Base-by-base conservation (phyloP, 1,140 invertebrate species). In the Holotrichia oblita region DNA sequence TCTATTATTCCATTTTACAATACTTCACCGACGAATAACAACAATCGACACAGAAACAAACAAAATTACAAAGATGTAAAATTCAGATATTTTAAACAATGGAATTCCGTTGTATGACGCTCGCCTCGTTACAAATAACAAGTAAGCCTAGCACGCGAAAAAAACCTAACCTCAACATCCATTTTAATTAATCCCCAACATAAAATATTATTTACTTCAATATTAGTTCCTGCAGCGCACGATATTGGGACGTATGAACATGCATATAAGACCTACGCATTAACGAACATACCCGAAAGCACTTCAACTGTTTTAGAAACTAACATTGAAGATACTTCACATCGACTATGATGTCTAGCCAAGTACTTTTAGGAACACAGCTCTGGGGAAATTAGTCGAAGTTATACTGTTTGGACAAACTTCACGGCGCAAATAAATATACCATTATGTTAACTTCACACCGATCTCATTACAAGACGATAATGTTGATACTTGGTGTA, bases 331-430 rank as follows among this genome's bases (percentile, higher is more conserved):
- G 61, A 34, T 69, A 34, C 3, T 61, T 8, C 8, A 69, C 22
- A 69, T 69, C 27, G 61, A 69, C 22, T 69, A 27, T 22, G 22
- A 69, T 22, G 27, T 24, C 61, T 69, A 24, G 27, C 61, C 27
- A 74, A 74, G 34, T 74, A 74, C 73, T 44, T 22, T 40, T 17
- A 34, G 24, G 41, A 72, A 72, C 64, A 74, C 73, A 74, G 73
- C 73, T 74, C 73, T 9, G 40, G 73, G 73, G 73, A 74, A 74
- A 74, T 74, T 74, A 74, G 34, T 27, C 34, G 24, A 74, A 74
- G 72, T 73, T 73, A 73, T 27, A 73, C 73, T 41, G 22, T 74
- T 74, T 44, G 73, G 73, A 9, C 40, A 40, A 42, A 74, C 73
- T 74, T 74, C 73, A 44, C 10, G 22, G 40, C n/a, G 17, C 40